phyloP scores from a whole-genome alignment of 2,888 invertebrate species.

The Parapristionchus giblindavisi region DNA sequence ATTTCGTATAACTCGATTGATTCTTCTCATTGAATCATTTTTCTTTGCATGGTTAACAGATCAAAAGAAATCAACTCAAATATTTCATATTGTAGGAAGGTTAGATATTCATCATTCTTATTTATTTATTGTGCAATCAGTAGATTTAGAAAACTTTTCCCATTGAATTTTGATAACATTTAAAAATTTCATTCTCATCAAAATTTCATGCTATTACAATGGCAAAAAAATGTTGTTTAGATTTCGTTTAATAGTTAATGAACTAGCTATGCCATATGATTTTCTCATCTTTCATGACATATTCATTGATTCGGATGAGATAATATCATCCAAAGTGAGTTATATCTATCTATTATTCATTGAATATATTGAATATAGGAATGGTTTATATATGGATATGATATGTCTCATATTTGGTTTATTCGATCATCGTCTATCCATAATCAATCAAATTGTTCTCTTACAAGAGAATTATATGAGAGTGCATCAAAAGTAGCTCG shows the following conservation, averaged over 20 bases:
- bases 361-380: neutral
- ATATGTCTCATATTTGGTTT: neutral
- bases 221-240: too few species aligned
- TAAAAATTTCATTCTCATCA: neutral
- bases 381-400: constrained; percentile 21
- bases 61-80: neutral
- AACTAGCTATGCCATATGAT: constrained; percentile 2
- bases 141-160: neutral
- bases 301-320: neutral
- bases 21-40: constrained; percentile 6
- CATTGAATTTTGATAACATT: neutral
- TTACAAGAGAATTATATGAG: neutral
- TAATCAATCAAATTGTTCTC: neutral
- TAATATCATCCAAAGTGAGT: neutral
- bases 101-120: neutral
- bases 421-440: neutral
- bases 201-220: too few species aligned
- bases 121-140: neutral
- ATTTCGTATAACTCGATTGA: constrained; percentile 10
- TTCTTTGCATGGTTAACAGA: constrained; percentile 8
- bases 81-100: constrained; percentile 21
- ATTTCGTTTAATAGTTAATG: neutral
- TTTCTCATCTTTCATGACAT: constrained; percentile 28
- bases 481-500: constrained; percentile 10
- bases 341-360: neutral